phyloP scores from a whole-genome alignment of 2,888 invertebrate species.

The Gisinianus flammeolus region DNA sequence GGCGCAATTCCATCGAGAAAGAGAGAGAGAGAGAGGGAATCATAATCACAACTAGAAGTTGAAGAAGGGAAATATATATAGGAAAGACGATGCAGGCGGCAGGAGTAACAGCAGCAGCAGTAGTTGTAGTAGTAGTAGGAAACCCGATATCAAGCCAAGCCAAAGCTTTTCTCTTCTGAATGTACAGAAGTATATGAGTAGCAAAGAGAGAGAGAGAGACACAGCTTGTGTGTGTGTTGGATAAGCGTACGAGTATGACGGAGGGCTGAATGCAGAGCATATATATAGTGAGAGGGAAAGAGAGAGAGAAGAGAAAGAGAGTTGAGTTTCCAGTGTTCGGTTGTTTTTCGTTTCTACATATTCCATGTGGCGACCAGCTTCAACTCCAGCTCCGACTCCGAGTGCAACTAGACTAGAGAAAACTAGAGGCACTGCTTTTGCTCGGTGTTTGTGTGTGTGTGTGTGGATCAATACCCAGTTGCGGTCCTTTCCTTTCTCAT shows the following conservation, averaged over 20 bases:
- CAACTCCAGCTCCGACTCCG: not conserved
- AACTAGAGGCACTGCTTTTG: not conserved
- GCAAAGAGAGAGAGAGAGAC: not conserved
- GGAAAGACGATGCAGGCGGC: not conserved
- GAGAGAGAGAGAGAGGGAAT: not conserved
- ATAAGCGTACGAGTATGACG: no score
- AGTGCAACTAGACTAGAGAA: constrained; percentile 1
- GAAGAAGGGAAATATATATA: not conserved
- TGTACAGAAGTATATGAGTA: not conserved
- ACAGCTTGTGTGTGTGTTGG: not conserved
- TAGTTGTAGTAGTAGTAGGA: no score
- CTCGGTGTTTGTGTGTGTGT: not conserved
- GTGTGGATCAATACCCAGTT: constrained; percentile 33
- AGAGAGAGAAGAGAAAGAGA: no score
- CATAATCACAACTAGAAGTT: not conserved
- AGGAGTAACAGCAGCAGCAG: no score
- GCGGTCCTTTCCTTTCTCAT: constrained; percentile 34
- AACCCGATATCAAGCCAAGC: not conserved
- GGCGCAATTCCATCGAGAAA: constrained; percentile 15
- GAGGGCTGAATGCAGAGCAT: not conserved
- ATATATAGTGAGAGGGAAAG: not conserved
- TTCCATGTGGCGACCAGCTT: not conserved
- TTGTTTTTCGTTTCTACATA: not conserved
- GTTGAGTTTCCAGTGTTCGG: not conserved
- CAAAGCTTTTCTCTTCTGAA: constrained; percentile 11